Evolutionary conservation across 2,113 vertebrate genomes (phyloP), one percentile per base, ranked within the genome.

Genomic region (Seriola aureovittata): DNA sequence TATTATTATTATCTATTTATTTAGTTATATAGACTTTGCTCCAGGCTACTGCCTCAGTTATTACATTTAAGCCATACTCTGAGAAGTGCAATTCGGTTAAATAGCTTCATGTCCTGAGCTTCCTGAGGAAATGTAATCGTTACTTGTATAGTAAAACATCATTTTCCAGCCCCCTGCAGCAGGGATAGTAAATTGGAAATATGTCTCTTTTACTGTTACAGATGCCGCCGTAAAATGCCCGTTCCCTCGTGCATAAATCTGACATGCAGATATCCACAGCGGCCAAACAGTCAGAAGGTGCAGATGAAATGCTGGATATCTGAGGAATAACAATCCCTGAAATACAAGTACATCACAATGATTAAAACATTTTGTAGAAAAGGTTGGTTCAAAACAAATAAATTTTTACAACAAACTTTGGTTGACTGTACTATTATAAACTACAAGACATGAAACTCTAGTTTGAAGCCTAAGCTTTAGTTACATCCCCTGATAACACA

Each of bases 311-410:
- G 68, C 58, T 78, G 52, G 67, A 74, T 12, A 93, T 82, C n/a
- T 88, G 89, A 78, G 69, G 74, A 59, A 91, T 48, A 65, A 93
- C 57, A 82, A 89, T 44, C 52, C 87, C 95, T 96, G 60, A 69
- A 91, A 90, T 9, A 75, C 17, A 81, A 70, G 11, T 2, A 62
- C 1, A 71, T 62, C 8, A 7, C 16, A 70, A 65, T 1, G 12
- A 14, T 32, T 40, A 29, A 29, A 29, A 29, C 29, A 29, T 29
- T 29, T 55, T 67, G 32, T 57, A 44, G 9, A 21, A 62, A n/a
- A 54, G 17, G 14, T 50, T 50, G 17, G 3, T 50, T 50, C 16
- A 50, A 44, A 36, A 36, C 34, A 36, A 1, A 6, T 5, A 36
- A 5, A 36, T 8, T 42, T 42, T 8, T 42, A 11, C 7, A 42